Evolutionary conservation across 2,797 vertebrate species (phyloP).

Genomic region (Sarcoramphus papa): DNA sequence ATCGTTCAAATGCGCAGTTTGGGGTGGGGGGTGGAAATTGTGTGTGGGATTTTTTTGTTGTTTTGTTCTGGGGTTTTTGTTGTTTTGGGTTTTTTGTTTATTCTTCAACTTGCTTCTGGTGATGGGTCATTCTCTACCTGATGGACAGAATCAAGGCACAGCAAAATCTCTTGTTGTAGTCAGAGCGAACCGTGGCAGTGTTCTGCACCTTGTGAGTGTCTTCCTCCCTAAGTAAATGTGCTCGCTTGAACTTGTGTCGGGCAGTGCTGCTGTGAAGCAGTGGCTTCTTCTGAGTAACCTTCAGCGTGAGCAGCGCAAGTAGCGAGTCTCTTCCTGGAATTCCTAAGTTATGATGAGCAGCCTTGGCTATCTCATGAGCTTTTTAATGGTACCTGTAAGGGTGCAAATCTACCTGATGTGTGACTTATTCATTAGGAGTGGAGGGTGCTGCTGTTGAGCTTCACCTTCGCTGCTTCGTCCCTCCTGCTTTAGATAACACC

Average conservation of each 20-base stretch:
- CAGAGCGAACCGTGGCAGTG: not conserved
- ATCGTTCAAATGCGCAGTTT: rapidly evolving
- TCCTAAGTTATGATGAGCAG: rapidly evolving
- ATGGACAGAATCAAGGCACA: not conserved
- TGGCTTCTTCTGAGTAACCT: not conserved
- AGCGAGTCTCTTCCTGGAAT: not conserved
- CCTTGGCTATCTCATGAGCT: not conserved
- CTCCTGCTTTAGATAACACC: not conserved
- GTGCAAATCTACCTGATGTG: not conserved
- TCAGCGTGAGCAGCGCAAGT: rapidly evolving
- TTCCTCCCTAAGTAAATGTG: not conserved
- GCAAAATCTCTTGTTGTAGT: not conserved
- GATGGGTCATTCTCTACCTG: not conserved
- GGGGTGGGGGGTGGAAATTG: not conserved
- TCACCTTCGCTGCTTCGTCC: not conserved
- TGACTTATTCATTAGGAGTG: not conserved
- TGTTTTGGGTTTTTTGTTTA: not conserved
- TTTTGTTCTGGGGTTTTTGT: not conserved
- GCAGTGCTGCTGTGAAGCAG: not conserved
- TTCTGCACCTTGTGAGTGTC: not conserved
- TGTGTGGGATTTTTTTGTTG: not conserved
- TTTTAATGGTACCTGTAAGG: not conserved
- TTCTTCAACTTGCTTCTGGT: not conserved
- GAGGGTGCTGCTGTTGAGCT: not conserved
- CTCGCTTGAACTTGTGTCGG: rapidly evolving